phyloP scores from a whole-genome alignment of 2,113 vertebrate genomes.

The Gambusia affinis region DNA sequence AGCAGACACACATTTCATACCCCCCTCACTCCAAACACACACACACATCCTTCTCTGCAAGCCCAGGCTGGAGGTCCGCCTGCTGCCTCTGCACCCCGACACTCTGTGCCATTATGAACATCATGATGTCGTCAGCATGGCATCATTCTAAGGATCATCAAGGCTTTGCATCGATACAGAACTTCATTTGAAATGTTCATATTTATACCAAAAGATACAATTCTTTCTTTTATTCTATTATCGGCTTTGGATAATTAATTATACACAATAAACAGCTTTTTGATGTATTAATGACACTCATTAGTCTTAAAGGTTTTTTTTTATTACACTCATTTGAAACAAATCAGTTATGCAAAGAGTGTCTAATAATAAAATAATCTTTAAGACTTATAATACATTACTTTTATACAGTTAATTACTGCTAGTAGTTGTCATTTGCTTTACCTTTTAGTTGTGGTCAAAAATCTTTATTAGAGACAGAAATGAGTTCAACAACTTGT shows the following conservation, averaged over 20 bases:
- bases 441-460: too few species aligned
- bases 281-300: too few species aligned
- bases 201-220: background rate
- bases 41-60: background rate
- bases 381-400: too few species aligned
- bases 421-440: too few species aligned
- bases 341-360: too few species aligned
- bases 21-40: background rate
- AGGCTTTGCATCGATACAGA: background rate
- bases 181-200: too few species aligned
- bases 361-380: too few species aligned
- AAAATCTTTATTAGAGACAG: too few species aligned
- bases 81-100: background rate
- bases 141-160: background rate
- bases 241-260: background rate
- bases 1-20: constrained; percentile 8
- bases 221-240: background rate
- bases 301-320: too few species aligned
- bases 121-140: background rate
- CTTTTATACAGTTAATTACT: too few species aligned
- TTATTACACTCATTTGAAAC: too few species aligned
- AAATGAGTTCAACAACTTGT: too few species aligned
- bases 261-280: background rate
- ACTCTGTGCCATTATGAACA: background rate
- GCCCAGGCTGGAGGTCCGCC: background rate